Percentiles rank a stretch among this genome's conserved stretches.
phyloP scores from a whole-genome alignment of 2,113 vertebrate species.

The Phaetusa simplex region DNA sequence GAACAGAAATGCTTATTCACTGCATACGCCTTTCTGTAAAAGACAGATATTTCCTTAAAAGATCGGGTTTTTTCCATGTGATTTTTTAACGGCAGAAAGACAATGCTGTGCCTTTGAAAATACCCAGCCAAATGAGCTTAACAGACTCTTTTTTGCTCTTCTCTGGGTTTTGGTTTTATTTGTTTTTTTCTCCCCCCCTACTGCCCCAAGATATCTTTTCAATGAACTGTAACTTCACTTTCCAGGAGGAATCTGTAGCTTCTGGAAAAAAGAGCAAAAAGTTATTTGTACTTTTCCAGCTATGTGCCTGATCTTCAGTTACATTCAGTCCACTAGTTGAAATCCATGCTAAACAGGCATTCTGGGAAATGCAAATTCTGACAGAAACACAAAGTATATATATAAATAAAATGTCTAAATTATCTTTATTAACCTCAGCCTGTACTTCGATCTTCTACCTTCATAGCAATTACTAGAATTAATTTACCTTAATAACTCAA shows the following conservation, averaged over 20 bases:
- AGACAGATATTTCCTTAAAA: not conserved
- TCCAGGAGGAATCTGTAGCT: not conserved
- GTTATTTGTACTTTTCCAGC: not conserved
- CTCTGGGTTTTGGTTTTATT: not conserved
- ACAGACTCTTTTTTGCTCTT: not conserved
- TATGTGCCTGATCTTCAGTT: not conserved
- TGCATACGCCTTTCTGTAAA: not conserved
- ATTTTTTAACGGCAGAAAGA: not conserved
- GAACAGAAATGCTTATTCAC: not conserved
- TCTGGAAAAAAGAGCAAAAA: not conserved
- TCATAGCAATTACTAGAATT: conserved; percentile 32
- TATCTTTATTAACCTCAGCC: conserved; percentile 18
- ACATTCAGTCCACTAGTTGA: not conserved
- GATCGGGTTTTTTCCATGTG: not conserved
- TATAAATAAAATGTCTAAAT: conserved; percentile 16
- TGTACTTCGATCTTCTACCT: conserved; percentile 20
- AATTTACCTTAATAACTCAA: conserved; percentile 35
- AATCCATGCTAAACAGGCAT: not conserved
- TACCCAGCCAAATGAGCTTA: not conserved
- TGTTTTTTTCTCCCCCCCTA: accelerated
- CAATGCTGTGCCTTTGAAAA: not conserved
- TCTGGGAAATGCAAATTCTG: not conserved
- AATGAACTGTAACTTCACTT: not conserved
- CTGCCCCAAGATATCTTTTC: not conserved
- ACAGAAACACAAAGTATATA: not conserved